phyloP scores from a whole-genome alignment of 2,797 vertebrate species.

The Taeniopygia guttata region DNA sequence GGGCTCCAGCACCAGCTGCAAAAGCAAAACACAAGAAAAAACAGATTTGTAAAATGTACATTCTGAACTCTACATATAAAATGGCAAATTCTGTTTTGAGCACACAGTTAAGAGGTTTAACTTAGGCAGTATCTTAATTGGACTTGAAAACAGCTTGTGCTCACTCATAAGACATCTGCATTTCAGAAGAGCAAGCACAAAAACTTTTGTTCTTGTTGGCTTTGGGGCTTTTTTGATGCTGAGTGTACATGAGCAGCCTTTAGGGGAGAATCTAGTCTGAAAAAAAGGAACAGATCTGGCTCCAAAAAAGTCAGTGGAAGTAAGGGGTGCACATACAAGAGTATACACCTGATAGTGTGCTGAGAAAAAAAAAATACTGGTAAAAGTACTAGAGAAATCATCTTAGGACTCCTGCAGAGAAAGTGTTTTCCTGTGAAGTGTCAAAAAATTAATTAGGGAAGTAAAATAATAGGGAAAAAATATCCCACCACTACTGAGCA shows the following conservation, averaged over 20 bases:
- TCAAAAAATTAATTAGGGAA: neutral
- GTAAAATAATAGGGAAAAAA: neutral
- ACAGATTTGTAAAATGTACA: neutral
- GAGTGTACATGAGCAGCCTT: neutral
- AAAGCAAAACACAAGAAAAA: slow-evolving; percentile 19
- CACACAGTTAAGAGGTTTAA: neutral
- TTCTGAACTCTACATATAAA: neutral
- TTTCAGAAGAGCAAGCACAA: neutral
- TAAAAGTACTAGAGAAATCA: neutral
- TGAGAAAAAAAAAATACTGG: neutral
- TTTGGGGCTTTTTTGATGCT: neutral
- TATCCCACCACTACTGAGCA: neutral
- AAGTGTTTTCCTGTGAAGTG: neutral
- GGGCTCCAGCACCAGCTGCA: slow-evolving; percentile 67
- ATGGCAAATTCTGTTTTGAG: neutral
- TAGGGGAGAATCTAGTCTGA: neutral
- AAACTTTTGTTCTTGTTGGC: neutral
- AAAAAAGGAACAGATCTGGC: neutral
- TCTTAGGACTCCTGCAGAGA: neutral
- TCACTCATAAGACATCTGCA: neutral
- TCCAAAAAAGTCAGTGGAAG: neutral
- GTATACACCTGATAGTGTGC: rapidly evolving
- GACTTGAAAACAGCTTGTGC: neutral
- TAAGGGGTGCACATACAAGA: neutral
- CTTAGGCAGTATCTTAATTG: neutral